phyloP scores from a whole-genome alignment of 1,140 invertebrate genomes.

The Apocrypta bakeri region DNA sequence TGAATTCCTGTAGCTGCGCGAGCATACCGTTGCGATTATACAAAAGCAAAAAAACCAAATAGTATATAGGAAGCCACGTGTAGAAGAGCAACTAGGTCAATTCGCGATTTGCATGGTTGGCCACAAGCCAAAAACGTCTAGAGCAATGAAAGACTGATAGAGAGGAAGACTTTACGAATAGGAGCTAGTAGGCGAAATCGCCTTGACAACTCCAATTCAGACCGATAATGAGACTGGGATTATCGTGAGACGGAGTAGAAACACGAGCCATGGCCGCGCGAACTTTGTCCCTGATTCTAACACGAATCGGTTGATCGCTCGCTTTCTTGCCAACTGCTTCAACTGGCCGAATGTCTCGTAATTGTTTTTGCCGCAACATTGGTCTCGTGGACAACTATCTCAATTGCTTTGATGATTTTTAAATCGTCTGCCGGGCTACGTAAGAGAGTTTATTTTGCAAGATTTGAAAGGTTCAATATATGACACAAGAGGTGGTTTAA shows the following conservation, averaged over 20 bases:
- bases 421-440: conserved; percentile 1
- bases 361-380: conserved; percentile 5
- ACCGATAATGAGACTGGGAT: conserved; percentile 61
- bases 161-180: neutral
- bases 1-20: neutral
- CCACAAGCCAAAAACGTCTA: conserved; percentile 35
- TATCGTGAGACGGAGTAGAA: conserved; percentile 61
- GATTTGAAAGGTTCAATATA: conserved; percentile 44
- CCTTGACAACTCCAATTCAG: conserved; percentile 58
- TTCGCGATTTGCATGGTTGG: conserved; percentile 56
- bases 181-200: conserved; percentile 51
- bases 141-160: conserved; percentile 4
- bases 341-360: neutral
- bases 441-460: conserved; percentile 35
- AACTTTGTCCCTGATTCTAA: neutral
- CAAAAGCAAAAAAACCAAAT: neutral
- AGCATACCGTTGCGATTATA: neutral
- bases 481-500: too few relatives aligned
- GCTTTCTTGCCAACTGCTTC: neutral
- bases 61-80: conserved; percentile 10
- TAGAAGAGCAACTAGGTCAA: conserved; percentile 47
- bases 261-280: neutral
- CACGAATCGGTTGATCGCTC: conserved; percentile 2
- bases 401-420: conserved; percentile 30
- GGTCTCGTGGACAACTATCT: neutral